Evolutionary conservation across 2,797 vertebrate species (phyloP).

Genomic region (Fratercula arctica): DNA sequence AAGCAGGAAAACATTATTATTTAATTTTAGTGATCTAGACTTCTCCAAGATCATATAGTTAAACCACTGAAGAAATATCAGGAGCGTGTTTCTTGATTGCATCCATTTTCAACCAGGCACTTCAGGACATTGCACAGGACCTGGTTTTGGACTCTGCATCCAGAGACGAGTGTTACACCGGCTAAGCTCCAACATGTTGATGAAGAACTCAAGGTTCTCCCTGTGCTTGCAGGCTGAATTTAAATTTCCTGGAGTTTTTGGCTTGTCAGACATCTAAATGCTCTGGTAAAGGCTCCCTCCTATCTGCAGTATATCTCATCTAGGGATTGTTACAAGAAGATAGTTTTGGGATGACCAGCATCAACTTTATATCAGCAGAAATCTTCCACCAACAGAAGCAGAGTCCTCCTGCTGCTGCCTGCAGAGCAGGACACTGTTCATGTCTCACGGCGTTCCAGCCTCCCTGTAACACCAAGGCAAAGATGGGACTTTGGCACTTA

Average conservation of each 20-base stretch:
- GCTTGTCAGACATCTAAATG: background rate
- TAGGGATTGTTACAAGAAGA: background rate
- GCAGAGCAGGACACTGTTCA: rapidly evolving
- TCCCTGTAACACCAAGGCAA: background rate
- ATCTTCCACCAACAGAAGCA: background rate
- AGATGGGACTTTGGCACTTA: background rate
- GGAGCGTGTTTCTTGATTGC: background rate
- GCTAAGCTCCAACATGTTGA: background rate
- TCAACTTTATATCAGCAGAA: background rate
- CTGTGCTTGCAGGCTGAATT: background rate
- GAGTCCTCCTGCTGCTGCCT: background rate
- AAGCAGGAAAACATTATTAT: background rate
- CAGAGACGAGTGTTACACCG: background rate
- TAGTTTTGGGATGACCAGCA: background rate
- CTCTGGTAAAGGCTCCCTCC: background rate
- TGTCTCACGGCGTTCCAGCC: background rate
- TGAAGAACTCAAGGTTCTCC: background rate
- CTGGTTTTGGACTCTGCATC: background rate
- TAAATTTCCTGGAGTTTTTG: background rate
- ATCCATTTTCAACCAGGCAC: rapidly evolving
- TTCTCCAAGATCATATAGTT: background rate
- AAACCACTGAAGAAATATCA: background rate
- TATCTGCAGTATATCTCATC: background rate
- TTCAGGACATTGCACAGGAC: background rate
- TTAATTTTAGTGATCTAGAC: background rate